A percentile compares a stretch with the other conserved stretches of the same genome.
Evolutionary conservation across 2,797 vertebrate genomes (phyloP).

Genomic region (Heliangelus exortis): DNA sequence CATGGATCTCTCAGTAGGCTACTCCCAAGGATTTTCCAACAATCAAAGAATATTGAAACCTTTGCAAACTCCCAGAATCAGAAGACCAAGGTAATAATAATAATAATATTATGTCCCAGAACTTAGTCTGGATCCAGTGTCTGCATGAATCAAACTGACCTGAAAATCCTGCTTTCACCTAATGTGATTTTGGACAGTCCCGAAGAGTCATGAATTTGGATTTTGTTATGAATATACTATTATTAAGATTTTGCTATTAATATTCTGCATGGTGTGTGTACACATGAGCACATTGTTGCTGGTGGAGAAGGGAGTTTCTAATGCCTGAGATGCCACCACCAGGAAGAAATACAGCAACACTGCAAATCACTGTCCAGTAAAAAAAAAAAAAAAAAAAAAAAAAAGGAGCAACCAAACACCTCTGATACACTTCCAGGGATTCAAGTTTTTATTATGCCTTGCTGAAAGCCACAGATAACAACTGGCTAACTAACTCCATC

Average conservation of each 20-base stretch:
- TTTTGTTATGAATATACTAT: not conserved
- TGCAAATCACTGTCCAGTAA: not conserved
- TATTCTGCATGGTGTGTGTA: not conserved
- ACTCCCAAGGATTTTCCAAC: not conserved
- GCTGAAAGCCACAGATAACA: not conserved
- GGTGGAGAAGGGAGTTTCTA: not conserved
- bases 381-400: not conserved
- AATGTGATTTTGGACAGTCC: not conserved
- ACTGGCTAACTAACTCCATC: not conserved
- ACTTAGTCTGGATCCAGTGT: not conserved
- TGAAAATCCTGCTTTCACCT: not conserved
- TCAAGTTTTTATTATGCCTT: not conserved
- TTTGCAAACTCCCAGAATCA: not conserved
- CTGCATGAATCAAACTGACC: not conserved
- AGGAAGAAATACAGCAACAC: not conserved
- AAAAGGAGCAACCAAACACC: not conserved
- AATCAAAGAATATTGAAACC: not conserved
- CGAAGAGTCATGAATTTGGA: not conserved
- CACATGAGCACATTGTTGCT: too few relatives aligned
- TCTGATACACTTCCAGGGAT: accelerated
- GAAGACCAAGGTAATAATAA: not conserved
- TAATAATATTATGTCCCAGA: too few relatives aligned
- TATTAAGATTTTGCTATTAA: not conserved
- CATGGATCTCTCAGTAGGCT: not conserved
- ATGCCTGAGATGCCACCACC: not conserved